Conservation (phyloP, 2,888 invertebrate genomes). For the Nephrotoma guestfalica region DNA sequence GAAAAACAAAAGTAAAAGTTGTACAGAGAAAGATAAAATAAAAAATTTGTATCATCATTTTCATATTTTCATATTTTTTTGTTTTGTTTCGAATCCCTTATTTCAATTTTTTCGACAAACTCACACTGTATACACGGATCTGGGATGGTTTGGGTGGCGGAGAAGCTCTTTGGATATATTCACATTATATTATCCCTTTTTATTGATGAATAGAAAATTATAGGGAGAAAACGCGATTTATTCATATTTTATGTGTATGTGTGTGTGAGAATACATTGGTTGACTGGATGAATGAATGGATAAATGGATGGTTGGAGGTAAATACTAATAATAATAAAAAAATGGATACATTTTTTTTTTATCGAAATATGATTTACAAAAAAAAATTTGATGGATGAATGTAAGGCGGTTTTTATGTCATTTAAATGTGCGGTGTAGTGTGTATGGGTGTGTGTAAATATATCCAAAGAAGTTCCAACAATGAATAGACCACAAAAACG, state of each 20-base stretch:
- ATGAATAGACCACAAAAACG: neutral
- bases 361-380: neutral
- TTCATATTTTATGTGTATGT: neutral
- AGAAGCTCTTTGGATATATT: neutral
- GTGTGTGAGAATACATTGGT: neutral
- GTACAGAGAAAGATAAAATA: neutral
- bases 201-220: neutral
- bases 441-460: neutral
- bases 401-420: neutral
- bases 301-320: neutral
- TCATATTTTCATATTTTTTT: neutral
- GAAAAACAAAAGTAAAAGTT: neutral
- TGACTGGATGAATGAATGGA: neutral
- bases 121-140: neutral
- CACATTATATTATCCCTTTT: neutral
- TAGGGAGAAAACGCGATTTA: neutral
- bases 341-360: neutral
- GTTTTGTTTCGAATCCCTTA: neutral
- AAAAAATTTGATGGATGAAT: neutral
- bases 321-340: neutral
- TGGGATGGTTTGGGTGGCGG: neutral
- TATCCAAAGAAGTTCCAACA: neutral
- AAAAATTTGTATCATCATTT: neutral
- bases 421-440: neutral
- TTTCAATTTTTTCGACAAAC: neutral